phyloP scores from a whole-genome alignment of 1,140 invertebrate species.

The Nymphalis io region DNA sequence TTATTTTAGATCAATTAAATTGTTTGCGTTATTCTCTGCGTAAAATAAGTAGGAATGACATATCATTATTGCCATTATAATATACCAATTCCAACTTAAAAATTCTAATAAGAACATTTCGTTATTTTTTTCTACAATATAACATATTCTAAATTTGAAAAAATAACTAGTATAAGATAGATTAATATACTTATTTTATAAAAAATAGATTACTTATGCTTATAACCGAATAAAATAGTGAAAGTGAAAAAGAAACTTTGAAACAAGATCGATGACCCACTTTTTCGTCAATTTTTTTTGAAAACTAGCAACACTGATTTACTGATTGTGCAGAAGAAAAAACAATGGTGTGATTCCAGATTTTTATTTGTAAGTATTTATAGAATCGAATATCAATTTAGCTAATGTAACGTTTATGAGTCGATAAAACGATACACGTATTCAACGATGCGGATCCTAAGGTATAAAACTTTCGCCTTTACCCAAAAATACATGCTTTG shows the following conservation, averaged over 20 bases:
- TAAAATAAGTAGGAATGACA: neutral
- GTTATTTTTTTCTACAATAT: too few relatives aligned
- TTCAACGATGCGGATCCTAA: conserved; percentile 55
- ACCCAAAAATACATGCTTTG: conserved; percentile 57
- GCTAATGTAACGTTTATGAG: conserved; percentile 63
- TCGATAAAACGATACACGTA: conserved; percentile 56
- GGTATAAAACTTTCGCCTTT: conserved; percentile 57
- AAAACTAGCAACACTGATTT: conserved; percentile 64
- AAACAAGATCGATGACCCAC: conserved; percentile 55
- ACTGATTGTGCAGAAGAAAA: conserved; percentile 80
- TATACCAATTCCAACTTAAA: neutral
- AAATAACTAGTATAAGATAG: neutral
- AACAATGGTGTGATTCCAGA: conserved; percentile 82
- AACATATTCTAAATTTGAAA: neutral
- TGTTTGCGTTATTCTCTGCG: neutral
- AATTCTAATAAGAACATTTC: too few relatives aligned
- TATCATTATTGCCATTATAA: neutral
- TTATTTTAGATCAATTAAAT: neutral
- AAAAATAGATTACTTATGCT: neutral
- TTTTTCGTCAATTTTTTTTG: conserved; percentile 52
- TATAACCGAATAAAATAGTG: neutral
- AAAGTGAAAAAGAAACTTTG: conserved; percentile 26
- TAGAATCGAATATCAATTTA: conserved; percentile 76
- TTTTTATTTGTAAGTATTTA: conserved; percentile 82
- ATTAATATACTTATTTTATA: too few relatives aligned